These are phyloP conservation scores for Pithys albifrons DNA, from an alignment of 2,113 vertebrate genomes.

Conservation along the genomic window DNA sequence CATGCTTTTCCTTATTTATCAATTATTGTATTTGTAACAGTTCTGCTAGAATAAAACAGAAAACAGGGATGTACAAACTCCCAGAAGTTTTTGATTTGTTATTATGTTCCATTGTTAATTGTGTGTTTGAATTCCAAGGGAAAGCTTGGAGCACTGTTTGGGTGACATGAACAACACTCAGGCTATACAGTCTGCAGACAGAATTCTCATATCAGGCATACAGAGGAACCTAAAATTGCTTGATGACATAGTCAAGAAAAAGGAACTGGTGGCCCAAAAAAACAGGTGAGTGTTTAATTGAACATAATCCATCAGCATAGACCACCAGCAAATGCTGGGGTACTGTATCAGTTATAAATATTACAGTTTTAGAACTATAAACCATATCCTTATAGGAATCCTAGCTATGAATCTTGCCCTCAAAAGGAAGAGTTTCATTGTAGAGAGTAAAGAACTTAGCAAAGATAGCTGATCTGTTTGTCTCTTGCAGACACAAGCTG, in stretches of 20 bases:
- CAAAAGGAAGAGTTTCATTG: not conserved
- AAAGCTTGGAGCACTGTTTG: constrained; percentile 21
- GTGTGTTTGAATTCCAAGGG: not conserved
- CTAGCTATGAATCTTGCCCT: not conserved
- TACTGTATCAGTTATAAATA: not conserved
- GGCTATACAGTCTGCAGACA: constrained; percentile 35
- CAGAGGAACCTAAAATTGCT: constrained; percentile 73
- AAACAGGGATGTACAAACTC: not conserved
- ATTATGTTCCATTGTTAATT: not conserved
- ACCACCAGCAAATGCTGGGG: not conserved
- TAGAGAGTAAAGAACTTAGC: not conserved
- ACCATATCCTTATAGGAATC: not conserved
- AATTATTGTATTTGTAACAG: not conserved
- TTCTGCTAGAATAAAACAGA: not conserved
- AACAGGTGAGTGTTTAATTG: constrained; percentile 72
- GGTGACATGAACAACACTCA: not conserved
- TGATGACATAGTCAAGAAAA: constrained; percentile 66
- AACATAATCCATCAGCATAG: not conserved
- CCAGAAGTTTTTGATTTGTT: not conserved
- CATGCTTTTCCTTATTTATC: not conserved
- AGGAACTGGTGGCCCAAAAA: constrained; percentile 71
- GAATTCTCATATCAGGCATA: constrained; percentile 57
- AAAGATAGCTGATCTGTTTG: not conserved
- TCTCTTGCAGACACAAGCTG: constrained; percentile 73
- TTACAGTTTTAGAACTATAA: not conserved